These are phyloP conservation scores for Gastrophysa polygoni DNA, from an alignment of 2,888 invertebrate species.

Conservation along the genomic window DNA sequence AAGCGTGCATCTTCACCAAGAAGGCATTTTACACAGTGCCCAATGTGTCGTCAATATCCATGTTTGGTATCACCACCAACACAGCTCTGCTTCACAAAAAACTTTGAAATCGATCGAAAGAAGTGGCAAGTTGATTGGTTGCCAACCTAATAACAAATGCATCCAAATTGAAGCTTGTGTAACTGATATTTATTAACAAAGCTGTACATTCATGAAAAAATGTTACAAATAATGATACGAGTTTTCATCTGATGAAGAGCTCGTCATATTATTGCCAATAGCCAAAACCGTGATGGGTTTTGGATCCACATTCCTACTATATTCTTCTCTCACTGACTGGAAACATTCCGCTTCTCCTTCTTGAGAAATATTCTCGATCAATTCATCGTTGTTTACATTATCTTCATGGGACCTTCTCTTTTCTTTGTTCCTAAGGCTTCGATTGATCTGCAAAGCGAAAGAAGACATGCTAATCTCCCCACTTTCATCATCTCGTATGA, in stretches of 20 bases:
- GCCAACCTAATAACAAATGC: no score
- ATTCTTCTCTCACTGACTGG: no score
- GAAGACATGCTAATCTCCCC: constrained; percentile 9
- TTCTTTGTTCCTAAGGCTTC: constrained; percentile 5
- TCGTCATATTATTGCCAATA: neutral
- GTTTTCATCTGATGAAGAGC: neutral
- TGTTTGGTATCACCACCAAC: no score
- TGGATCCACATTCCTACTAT: neutral
- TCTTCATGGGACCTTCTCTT: neutral
- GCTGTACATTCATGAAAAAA: neutral
- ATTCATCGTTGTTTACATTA: constrained; percentile 33
- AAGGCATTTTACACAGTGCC: no score
- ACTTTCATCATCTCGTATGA: constrained; percentile 2
- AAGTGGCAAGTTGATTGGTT: no score
- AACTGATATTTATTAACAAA: no score
- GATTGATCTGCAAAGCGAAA: constrained; percentile 12
- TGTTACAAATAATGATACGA: neutral
- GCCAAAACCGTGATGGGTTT: neutral
- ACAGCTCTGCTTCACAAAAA: no score
- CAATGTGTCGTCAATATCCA: no score
- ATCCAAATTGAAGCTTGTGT: no score
- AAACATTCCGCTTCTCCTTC: constrained; percentile 19
- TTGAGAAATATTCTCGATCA: constrained; percentile 39
- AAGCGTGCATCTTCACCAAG: no score
- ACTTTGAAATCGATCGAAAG: no score